A percentile compares a stretch with the other conserved stretches of the same genome.
phyloP scores from a whole-genome alignment of 2,113 vertebrate genomes.

The Cyphomyrus discorhynchus region DNA sequence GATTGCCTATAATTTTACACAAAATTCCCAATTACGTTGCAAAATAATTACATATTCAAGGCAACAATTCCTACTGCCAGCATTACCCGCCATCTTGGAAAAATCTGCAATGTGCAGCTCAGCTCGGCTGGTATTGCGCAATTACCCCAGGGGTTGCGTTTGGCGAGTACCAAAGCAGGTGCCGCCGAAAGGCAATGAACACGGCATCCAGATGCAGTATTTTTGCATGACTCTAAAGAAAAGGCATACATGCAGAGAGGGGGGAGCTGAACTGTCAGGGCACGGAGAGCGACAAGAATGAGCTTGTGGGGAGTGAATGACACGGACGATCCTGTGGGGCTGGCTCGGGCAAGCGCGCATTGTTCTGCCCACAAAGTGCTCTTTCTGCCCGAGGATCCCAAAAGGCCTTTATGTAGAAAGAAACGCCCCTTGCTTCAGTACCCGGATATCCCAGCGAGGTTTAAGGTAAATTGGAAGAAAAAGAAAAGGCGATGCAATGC shows the following conservation, averaged over 20 bases:
- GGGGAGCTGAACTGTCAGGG: not conserved
- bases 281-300: not conserved
- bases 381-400: not conserved
- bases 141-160: not conserved
- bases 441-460: not conserved
- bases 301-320: not conserved
- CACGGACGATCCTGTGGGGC: not conserved
- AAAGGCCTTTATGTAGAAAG: not conserved
- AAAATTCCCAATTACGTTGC: not conserved
- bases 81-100: constrained; percentile 6
- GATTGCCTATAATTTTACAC: not conserved
- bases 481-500: not conserved
- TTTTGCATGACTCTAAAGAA: not conserved
- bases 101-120: not conserved
- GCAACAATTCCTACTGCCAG: not conserved
- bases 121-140: not conserved
- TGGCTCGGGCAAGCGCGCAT: constrained; percentile 10
- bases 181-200: not conserved
- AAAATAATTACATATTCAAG: not conserved
- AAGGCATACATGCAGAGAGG: not conserved
- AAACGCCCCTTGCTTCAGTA: not conserved
- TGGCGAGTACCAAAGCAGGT: not conserved
- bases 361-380: constrained; percentile 17
- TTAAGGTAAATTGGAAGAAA: not conserved
- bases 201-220: not conserved